A percentile compares a stretch with the other conserved stretches of the same genome.
Conservation (phyloP, 1,140 invertebrate species). For the Diabrotica undecimpunctata region DNA sequence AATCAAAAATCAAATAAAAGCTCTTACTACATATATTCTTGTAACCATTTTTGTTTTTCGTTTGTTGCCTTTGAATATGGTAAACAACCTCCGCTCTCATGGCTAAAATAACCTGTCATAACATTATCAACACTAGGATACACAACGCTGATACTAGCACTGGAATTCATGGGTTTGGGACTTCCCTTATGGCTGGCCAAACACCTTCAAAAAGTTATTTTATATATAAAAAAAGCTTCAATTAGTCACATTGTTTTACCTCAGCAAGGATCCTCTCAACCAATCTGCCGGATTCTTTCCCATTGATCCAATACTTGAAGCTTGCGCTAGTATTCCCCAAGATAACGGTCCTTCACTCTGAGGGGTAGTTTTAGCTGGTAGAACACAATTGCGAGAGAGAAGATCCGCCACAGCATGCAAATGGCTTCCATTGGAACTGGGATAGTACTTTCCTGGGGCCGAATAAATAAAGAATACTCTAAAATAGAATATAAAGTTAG, state of each 20-base stretch:
- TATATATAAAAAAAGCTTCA: neutral
- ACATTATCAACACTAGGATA: constrained; percentile 81
- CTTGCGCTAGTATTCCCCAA: constrained; percentile 78
- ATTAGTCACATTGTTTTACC: neutral
- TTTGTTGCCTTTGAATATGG: constrained; percentile 79
- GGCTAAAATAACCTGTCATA: constrained; percentile 75
- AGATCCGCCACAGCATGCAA: constrained; percentile 65
- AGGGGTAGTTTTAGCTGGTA: constrained; percentile 52
- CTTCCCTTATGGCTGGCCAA: constrained; percentile 54
- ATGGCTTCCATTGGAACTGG: constrained; percentile 61
- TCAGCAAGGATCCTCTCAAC: constrained; percentile 63
- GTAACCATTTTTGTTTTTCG: constrained; percentile 83
- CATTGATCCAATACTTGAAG: constrained; percentile 86
- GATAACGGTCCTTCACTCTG: constrained; percentile 52
- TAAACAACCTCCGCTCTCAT: constrained; percentile 80
- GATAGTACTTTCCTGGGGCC: constrained; percentile 74
- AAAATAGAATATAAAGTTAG: constrained; percentile 19
- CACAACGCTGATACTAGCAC: constrained; percentile 47
- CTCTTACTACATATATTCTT: constrained; percentile 71
- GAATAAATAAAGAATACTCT: constrained; percentile 84
- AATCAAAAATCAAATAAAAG: neutral
- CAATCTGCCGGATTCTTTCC: constrained; percentile 68
- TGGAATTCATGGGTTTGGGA: constrained; percentile 34
- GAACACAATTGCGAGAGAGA: constrained; percentile 59
- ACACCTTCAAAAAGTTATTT: constrained; percentile 45